Conservation (phyloP, 2,888 invertebrate genomes). For the Glomeris marginata region DNA sequence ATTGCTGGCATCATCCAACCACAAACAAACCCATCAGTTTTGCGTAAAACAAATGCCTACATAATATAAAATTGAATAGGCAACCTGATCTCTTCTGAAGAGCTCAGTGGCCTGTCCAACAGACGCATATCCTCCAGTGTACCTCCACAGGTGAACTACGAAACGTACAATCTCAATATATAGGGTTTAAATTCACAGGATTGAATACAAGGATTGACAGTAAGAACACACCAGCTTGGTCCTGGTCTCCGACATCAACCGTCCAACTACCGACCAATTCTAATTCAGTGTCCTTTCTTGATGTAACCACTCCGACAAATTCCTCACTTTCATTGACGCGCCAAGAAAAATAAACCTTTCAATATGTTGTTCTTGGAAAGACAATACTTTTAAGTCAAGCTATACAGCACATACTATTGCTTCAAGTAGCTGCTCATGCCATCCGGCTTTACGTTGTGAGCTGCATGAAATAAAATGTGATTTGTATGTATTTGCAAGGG, state of each 20-base stretch:
- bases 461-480: slow-evolving; percentile 19
- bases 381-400: background rate
- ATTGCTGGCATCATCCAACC: too few relatives aligned
- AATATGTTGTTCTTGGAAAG: background rate
- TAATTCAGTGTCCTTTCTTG: slow-evolving; percentile 46
- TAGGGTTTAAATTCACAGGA: background rate
- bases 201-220: background rate
- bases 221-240: slow-evolving; percentile 50
- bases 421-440: slow-evolving; percentile 68
- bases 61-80: background rate
- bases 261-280: slow-evolving; percentile 92
- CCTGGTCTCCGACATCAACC: slow-evolving; percentile 90
- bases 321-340: slow-evolving; percentile 23
- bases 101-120: slow-evolving; percentile 61
- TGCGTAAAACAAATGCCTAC: too few relatives aligned
- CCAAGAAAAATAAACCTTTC: slow-evolving; percentile 6
- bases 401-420: slow-evolving; percentile 61
- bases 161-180: background rate
- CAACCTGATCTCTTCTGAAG: slow-evolving; percentile 50
- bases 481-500: background rate
- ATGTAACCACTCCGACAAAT: slow-evolving; percentile 21
- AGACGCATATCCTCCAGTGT: slow-evolving; percentile 78
- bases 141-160: slow-evolving; percentile 86
- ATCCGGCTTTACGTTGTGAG: slow-evolving; percentile 86
- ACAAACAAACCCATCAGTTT: background rate